Evolutionary conservation across 2,797 vertebrate species (phyloP).

Genomic region (Sternarchorhynchus goeldii): DNA sequence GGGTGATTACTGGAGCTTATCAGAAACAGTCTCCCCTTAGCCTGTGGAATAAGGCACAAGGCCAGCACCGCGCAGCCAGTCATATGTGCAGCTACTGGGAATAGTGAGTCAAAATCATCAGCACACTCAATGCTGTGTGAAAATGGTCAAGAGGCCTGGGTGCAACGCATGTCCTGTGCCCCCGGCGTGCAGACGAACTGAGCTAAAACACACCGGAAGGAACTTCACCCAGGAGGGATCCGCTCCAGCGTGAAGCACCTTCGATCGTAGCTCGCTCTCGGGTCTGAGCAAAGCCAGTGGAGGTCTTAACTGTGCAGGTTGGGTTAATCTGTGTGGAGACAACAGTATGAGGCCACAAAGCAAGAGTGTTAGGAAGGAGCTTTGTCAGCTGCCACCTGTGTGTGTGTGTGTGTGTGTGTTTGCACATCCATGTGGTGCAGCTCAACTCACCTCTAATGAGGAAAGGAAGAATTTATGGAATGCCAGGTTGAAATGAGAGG

Average conservation of each 20-base stretch:
- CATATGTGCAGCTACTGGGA: not conserved
- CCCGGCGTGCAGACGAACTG: no score
- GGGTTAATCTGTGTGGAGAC: conserved; percentile 10
- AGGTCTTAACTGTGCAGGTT: conserved; percentile 7
- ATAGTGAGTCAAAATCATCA: not conserved
- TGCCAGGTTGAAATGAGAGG: conserved; percentile 74
- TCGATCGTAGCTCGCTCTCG: not conserved
- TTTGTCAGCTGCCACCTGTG: conserved; percentile 35
- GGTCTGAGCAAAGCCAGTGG: not conserved
- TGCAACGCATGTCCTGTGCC: no score
- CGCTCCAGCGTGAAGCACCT: not conserved
- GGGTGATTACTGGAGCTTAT: conserved; percentile 67
- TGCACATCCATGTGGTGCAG: not conserved
- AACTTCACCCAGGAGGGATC: not conserved
- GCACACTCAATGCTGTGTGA: no score
- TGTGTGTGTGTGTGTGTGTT: conserved; percentile 5
- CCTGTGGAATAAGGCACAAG: not conserved
- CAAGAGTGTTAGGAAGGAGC: conserved; percentile 11
- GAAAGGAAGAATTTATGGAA: conserved; percentile 78
- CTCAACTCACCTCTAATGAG: conserved; percentile 72
- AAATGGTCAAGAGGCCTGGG: no score
- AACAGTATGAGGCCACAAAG: conserved; percentile 15
- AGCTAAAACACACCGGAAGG: no score
- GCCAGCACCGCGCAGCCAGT: not conserved
- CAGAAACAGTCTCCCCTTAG: conserved; percentile 52